A percentile compares a stretch with the other conserved stretches of the same genome.
Conservation (phyloP, 2,888 invertebrate species). For the Protonemura montana region DNA sequence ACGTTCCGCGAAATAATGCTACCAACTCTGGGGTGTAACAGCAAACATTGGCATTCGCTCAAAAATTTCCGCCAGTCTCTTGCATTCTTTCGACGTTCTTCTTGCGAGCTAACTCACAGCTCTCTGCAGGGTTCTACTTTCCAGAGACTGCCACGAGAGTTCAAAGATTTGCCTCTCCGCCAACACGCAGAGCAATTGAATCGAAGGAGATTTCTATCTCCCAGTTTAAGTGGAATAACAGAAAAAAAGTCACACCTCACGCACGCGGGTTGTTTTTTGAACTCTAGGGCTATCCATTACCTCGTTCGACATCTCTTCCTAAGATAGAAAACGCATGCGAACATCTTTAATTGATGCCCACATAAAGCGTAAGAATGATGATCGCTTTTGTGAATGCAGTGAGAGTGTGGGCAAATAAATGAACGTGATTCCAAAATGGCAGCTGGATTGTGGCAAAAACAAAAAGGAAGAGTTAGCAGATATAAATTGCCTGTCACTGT, state of each 20-base stretch:
- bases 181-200: background rate
- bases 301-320: background rate
- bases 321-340: conserved; percentile 1
- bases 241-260: conserved; percentile 9
- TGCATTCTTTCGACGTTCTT: background rate
- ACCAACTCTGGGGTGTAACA: background rate
- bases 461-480: background rate
- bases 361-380: background rate
- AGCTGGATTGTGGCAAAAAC: background rate
- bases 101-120: background rate
- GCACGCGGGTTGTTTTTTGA: background rate
- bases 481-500: conserved; percentile 4
- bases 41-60: background rate
- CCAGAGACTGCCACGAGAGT: background rate
- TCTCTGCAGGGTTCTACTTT: background rate
- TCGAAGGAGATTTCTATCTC: background rate
- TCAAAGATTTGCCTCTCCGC: background rate
- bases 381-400: background rate
- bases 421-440: background rate
- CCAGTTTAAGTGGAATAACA: background rate
- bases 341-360: background rate
- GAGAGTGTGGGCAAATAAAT: background rate
- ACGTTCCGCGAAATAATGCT: background rate
- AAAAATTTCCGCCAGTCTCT: background rate
- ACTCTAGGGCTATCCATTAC: background rate